Evolutionary conservation across 2,113 vertebrate genomes (phyloP).

Genomic region (Dryoscopus gambensis): DNA sequence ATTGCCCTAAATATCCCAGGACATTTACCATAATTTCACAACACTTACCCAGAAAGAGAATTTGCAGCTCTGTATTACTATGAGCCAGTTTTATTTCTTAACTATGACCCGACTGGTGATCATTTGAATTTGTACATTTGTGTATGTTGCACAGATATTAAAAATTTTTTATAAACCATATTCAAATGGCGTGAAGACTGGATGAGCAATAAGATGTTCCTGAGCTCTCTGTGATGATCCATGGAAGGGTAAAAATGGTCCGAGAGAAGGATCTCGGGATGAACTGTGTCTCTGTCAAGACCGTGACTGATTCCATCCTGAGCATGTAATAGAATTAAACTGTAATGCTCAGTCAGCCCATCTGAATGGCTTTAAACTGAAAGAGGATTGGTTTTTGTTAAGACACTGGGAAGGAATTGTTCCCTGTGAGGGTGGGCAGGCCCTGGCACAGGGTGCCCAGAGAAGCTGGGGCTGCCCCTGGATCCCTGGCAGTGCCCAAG

Average conservation of each 20-base stretch:
- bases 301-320: not conserved
- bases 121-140: not conserved
- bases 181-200: not conserved
- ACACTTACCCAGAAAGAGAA: not conserved
- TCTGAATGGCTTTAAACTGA: not conserved
- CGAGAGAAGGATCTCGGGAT: not conserved
- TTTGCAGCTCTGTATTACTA: not conserved
- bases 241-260: not conserved
- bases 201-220: not conserved
- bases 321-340: not conserved
- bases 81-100: not conserved
- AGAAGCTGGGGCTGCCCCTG: not conserved
- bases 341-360: not conserved
- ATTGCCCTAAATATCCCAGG: not conserved
- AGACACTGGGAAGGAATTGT: not conserved
- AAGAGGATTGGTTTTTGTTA: not conserved
- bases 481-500: not conserved
- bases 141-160: not conserved
- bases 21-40: not conserved
- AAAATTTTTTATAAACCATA: fast-evolving
- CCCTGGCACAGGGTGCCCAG: not conserved
- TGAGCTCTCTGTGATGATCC: not conserved
- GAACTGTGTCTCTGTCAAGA: not conserved
- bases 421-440: not conserved
- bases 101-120: not conserved